Conservation (phyloP, 2,888 invertebrate genomes). For the Cryptus viduatorius region DNA sequence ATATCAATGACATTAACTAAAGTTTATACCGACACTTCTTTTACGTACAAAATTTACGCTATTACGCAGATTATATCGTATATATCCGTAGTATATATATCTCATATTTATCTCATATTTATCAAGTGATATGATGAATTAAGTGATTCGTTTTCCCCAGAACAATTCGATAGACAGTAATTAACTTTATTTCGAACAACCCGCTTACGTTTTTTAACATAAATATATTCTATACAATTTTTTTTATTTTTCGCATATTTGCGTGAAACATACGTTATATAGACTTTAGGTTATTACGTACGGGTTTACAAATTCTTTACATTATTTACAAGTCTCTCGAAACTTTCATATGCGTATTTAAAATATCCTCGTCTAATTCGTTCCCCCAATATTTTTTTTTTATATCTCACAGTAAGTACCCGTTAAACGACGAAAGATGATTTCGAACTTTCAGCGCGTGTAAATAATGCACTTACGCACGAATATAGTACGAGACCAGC, state of each 20-base stretch:
- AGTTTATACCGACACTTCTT: conserved; percentile 21
- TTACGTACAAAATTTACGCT: conserved; percentile 63
- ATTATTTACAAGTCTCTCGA: conserved; percentile 50
- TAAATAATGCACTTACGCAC: conserved; percentile 15
- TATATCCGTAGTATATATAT: conserved; percentile 33
- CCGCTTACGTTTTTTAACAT: conserved; percentile 29
- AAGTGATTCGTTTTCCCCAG: conserved; percentile 73
- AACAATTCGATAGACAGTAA: conserved; percentile 38
- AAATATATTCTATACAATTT: conserved; percentile 30
- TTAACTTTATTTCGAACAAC: conserved; percentile 47
- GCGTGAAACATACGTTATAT: background rate
- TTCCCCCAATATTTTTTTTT: background rate
- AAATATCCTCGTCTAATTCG: conserved; percentile 42
- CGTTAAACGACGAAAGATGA: conserved; percentile 35
- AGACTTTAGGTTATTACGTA: conserved; percentile 13
- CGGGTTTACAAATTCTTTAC: conserved; percentile 36
- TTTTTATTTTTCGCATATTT: background rate
- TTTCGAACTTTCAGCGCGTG: conserved; percentile 20
- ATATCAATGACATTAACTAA: conserved; percentile 46
- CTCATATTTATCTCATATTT: conserved; percentile 46
- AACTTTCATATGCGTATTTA: conserved; percentile 43
- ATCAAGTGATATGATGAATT: conserved; percentile 73
- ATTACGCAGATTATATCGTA: conserved; percentile 20
- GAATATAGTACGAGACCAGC: background rate
- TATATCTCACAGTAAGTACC: conserved; percentile 46